A percentile compares a stretch with the other conserved stretches of the same genome.
These are phyloP conservation scores for Acestrorhynchus altus DNA, from an alignment of 2,797 vertebrate species.

Conservation along the genomic window DNA sequence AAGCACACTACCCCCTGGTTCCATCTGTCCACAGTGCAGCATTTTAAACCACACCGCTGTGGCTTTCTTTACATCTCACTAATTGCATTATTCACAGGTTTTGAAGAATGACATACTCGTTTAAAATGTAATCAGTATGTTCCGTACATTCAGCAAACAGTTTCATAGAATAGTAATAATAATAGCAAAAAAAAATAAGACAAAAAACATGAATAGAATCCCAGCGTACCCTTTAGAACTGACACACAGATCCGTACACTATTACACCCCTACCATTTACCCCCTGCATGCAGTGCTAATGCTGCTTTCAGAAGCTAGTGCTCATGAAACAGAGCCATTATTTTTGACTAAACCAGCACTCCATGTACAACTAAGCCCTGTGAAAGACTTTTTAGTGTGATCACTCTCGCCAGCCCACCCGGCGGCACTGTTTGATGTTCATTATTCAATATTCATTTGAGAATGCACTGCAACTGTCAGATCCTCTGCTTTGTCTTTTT, in stretches of 20 bases:
- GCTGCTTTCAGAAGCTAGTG: not conserved
- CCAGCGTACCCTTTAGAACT: not conserved
- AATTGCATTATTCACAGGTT: too few species aligned
- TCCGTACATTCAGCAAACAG: too few species aligned
- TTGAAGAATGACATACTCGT: too few species aligned
- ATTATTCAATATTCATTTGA: conserved; percentile 10
- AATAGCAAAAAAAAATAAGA: too few species aligned
- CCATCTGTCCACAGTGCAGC: too few species aligned
- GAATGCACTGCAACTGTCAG: not conserved
- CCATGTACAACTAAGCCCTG: not conserved
- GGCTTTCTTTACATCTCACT: too few species aligned
- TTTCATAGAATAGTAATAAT: too few species aligned
- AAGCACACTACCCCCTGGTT: too few species aligned
- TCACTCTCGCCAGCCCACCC: not conserved
- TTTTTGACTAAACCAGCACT: not conserved
- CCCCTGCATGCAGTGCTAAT: not conserved
- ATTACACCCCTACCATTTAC: not conserved
- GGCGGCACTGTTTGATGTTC: conserved; percentile 1
- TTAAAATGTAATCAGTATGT: too few species aligned
- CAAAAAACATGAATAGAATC: too few species aligned
- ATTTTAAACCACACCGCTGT: too few species aligned
- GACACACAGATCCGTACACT: not conserved
- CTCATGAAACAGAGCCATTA: conserved; percentile 1
- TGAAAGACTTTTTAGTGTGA: not conserved
- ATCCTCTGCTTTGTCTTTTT: not conserved